These are phyloP conservation scores for Biston betularia DNA, from an alignment of 2,888 invertebrate species.

Conservation along the genomic window DNA sequence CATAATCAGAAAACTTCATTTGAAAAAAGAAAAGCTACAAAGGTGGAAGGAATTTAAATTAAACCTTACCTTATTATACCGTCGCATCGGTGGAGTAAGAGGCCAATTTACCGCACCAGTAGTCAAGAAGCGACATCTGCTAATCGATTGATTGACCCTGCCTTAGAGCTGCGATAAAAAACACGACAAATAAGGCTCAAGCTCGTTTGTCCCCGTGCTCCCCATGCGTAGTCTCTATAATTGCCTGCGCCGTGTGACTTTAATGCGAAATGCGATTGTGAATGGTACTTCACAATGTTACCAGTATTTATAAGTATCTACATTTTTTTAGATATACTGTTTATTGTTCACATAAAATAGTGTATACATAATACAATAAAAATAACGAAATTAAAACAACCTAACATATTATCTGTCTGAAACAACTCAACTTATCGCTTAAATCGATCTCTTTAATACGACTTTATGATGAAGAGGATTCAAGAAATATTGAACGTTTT, in stretches of 20 bases:
- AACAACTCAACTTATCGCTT: too few relatives aligned
- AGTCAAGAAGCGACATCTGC: constrained; percentile 82
- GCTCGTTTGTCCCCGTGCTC: constrained; percentile 62
- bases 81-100: constrained; percentile 61
- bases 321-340: not conserved
- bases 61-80: constrained; percentile 71
- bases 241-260: constrained; percentile 53
- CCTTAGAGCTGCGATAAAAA: constrained; percentile 71
- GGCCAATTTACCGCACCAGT: constrained; percentile 82
- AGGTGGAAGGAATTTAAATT: constrained; percentile 53
- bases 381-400: too few relatives aligned
- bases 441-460: too few relatives aligned
- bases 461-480: too few relatives aligned
- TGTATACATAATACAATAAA: not conserved
- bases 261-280: constrained; percentile 41
- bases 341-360: not conserved
- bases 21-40: constrained; percentile 16
- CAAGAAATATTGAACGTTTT: too few relatives aligned
- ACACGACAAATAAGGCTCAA: constrained; percentile 59
- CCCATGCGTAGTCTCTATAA: constrained; percentile 60
- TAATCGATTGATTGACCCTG: constrained; percentile 84
- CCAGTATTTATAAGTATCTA: not conserved
- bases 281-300: constrained; percentile 26
- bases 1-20: not conserved
- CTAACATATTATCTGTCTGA: too few relatives aligned